Evolutionary conservation across 1,140 invertebrate genomes (phyloP).

Genomic region (Periplaneta americana): DNA sequence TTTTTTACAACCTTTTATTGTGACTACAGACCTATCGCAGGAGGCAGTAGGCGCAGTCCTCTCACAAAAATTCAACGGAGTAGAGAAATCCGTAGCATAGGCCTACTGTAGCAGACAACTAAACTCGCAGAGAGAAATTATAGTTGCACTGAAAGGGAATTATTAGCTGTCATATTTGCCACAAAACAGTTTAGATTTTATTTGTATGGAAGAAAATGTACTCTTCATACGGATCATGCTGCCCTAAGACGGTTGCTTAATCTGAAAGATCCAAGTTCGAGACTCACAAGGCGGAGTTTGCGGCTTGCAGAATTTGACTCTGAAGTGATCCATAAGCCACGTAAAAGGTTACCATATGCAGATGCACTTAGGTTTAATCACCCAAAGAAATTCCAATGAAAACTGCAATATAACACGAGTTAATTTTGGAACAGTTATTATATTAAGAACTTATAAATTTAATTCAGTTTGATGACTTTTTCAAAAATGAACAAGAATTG

Average conservation of each 20-base stretch:
- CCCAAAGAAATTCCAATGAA: no score
- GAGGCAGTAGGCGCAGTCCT: constrained; percentile 40
- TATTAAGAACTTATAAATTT: no score
- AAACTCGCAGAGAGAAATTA: constrained; percentile 21
- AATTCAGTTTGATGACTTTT: no score
- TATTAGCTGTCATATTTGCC: constrained; percentile 36
- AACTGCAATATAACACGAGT: no score
- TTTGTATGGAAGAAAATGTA: constrained; percentile 30
- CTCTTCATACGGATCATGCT: neutral
- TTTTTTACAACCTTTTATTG: constrained; percentile 40
- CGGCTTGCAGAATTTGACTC: no score
- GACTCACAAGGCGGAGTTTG: no score
- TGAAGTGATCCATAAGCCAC: no score
- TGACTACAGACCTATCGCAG: constrained; percentile 48
- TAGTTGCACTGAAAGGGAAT: constrained; percentile 33
- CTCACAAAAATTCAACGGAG: constrained; percentile 26
- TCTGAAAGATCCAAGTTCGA: neutral
- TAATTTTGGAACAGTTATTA: no score
- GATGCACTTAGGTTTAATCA: no score
- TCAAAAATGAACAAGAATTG: no score
- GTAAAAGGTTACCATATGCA: no score
- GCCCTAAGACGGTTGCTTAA: neutral
- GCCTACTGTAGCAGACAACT: constrained; percentile 21
- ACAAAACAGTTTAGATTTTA: constrained; percentile 41
- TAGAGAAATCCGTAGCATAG: constrained; percentile 31